Evolutionary conservation across 2,797 vertebrate genomes (phyloP), one percentile per base, ranked within the genome.

Genomic region (Chloroceryle amazona): DNA sequence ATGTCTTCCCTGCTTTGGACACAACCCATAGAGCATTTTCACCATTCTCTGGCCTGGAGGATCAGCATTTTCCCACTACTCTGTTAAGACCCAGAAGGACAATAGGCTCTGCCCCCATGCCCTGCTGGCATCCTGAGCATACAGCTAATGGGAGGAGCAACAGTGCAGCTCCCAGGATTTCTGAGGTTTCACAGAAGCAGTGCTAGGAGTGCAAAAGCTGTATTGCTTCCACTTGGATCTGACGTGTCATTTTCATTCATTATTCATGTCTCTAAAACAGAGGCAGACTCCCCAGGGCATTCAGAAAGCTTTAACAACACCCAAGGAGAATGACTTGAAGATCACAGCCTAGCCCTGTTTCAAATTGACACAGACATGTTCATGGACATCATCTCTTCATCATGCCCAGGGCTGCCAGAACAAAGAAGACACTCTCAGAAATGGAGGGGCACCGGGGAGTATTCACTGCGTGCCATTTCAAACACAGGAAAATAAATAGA

Each of bases 231-330:
- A 23, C 46, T 93, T 25, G 78, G 86, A 91, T 80, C 68, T 63
- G 58, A 68, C 39, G 78, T n/a, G 80, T 81, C 68, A 57, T 95
- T 92, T 91, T 89, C 75, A 91, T 94, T 94, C 75, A 71, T 72
- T 93, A 95, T 94, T 93, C 71, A 86, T 8, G 2, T 23, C 23
- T 74, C 31, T 82, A 79, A 89, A 94, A 57, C 35, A 83, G 37
- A 78, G 58, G 44, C 51, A 95, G 81, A 80, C 19, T 18, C 35
- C 60, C 51, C 11, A 26, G 63, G 57, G 60, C 87, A 87, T 70
- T 87, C 14, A 66, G 90, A 95, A 90, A 89, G 41, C 41, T 87
- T 52, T 65, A 91, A 54, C 60, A 80, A 60, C 65, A 51, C 37
- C 60, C 19, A 33, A 25, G 42, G 80, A 93, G 68, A 85, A 82